These are phyloP conservation scores for Pseudolaguvia tuberculata DNA, from an alignment of 2,113 vertebrate species.

Conservation along the genomic window DNA sequence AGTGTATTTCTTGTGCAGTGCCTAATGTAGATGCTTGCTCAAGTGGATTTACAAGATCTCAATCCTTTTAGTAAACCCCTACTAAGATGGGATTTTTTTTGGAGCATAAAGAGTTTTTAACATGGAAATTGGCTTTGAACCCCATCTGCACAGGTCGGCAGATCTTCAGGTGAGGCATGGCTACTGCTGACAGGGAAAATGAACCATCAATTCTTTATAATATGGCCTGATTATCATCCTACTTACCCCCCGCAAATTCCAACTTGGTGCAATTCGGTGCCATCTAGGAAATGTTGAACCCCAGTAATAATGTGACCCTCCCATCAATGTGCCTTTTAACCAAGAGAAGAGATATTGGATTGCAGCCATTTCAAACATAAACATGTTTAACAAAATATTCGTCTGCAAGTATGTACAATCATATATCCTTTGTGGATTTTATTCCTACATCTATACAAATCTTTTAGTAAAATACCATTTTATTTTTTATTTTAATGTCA, in stretches of 20 bases:
- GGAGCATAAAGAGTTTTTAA: slow-evolving; percentile 69
- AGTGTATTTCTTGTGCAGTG: slow-evolving; percentile 59
- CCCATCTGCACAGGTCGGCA: slow-evolving; percentile 76
- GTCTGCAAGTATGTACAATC: background rate
- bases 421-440: background rate
- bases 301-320: slow-evolving; percentile 47
- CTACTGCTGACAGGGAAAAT: slow-evolving; percentile 73
- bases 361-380: slow-evolving; percentile 48
- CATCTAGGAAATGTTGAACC: slow-evolving; percentile 59
- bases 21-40: slow-evolving; percentile 53
- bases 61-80: slow-evolving; percentile 64
- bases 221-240: slow-evolving; percentile 73
- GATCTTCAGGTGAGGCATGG: slow-evolving; percentile 70
- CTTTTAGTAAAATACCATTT: slow-evolving; percentile 3
- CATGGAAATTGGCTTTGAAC: slow-evolving; percentile 82
- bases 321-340: slow-evolving; percentile 50
- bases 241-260: slow-evolving; percentile 70
- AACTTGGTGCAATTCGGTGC: slow-evolving; percentile 63
- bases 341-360: slow-evolving; percentile 46
- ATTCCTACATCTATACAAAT: background rate
- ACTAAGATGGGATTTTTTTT: slow-evolving; percentile 56
- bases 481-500: background rate
- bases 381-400: slow-evolving; percentile 39
- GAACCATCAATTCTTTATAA: slow-evolving; percentile 75
- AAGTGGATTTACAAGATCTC: slow-evolving; percentile 61